These are phyloP conservation scores for Phyllotreta striolata DNA, from an alignment of 2,888 invertebrate genomes.

Conservation along the genomic window DNA sequence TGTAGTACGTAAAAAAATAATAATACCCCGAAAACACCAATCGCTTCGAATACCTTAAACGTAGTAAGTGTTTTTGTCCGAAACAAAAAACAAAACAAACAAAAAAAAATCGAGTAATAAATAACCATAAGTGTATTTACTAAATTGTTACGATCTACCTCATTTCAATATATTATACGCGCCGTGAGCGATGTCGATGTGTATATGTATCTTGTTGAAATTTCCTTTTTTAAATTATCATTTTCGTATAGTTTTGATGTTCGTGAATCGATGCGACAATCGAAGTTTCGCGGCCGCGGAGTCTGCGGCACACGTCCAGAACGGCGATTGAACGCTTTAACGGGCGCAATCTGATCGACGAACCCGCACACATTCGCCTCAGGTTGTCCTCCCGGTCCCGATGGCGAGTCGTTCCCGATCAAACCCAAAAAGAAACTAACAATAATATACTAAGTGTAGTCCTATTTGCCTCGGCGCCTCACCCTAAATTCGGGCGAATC, in stretches of 20 bases:
- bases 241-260: slow-evolving; percentile 21
- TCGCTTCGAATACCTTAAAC: slow-evolving; percentile 18
- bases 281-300: slow-evolving; percentile 19
- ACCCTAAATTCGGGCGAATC: too few species aligned
- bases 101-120: too few species aligned
- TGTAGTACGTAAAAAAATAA: background rate
- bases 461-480: too few species aligned
- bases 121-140: slow-evolving; percentile 5
- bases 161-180: slow-evolving; percentile 26
- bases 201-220: background rate
- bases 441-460: too few species aligned
- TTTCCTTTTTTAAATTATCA: background rate
- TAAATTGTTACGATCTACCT: slow-evolving; percentile 33
- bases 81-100: background rate
- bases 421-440: slow-evolving; percentile 24
- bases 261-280: slow-evolving; percentile 4
- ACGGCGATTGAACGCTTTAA: slow-evolving; percentile 10
- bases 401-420: slow-evolving; percentile 34
- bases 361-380: slow-evolving; percentile 44
- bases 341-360: slow-evolving; percentile 33
- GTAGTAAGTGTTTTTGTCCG: slow-evolving; percentile 17
- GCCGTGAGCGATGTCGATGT: background rate
- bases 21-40: slow-evolving; percentile 12
- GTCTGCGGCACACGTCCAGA: slow-evolving; percentile 32
- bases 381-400: slow-evolving; percentile 26